Evolutionary conservation across 53 echinoderm and acorn worm genomes (phyloP).

Genomic region (Patiria pectinifera): DNA sequence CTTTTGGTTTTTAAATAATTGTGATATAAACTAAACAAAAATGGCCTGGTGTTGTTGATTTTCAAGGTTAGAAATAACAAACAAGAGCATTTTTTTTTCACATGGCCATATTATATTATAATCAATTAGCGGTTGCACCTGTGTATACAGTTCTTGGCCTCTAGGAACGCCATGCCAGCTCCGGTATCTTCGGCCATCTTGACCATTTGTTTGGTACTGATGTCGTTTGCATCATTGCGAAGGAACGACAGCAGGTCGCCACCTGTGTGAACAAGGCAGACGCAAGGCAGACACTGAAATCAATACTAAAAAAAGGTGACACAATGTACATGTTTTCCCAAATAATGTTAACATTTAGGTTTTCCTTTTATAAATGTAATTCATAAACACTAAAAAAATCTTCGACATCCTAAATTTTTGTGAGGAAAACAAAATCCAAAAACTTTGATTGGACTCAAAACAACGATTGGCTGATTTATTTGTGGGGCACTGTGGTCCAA

Average conservation of each 20-base stretch:
- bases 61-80: not conserved
- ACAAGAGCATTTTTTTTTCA: not conserved
- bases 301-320: not conserved
- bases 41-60: too few species aligned
- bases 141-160: constrained; percentile 94
- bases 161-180: constrained; percentile 94
- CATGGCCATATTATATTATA: not conserved
- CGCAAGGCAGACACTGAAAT: not conserved
- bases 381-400: too few species aligned
- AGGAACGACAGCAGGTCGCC: constrained; percentile 92
- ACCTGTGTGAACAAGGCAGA: constrained; percentile 65
- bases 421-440: too few species aligned
- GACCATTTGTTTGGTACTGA: constrained; percentile 71
- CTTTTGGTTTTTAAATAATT: too few species aligned
- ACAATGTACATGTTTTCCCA: too few species aligned
- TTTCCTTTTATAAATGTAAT: too few species aligned
- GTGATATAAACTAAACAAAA: too few species aligned
- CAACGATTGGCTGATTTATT: too few species aligned
- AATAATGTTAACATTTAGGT: too few species aligned
- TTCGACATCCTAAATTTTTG: too few species aligned
- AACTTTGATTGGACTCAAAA: too few species aligned
- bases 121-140: constrained; percentile 60
- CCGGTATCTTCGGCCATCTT: constrained; percentile 97
- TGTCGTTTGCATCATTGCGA: constrained; percentile 74
- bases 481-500: too few species aligned